Conservation (phyloP, 2,888 invertebrate species). For the Spisula solida region DNA sequence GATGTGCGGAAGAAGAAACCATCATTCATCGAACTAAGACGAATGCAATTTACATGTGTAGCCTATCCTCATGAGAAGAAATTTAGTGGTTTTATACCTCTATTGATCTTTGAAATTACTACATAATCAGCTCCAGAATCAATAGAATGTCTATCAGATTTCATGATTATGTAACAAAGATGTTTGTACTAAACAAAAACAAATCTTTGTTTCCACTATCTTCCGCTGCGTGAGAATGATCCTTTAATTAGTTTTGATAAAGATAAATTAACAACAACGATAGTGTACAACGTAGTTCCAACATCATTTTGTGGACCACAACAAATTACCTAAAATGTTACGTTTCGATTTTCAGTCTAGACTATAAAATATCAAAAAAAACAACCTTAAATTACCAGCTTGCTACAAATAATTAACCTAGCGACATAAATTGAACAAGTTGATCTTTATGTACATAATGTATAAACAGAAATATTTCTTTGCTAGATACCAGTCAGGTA, state of each 20-base stretch:
- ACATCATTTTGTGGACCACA: not conserved
- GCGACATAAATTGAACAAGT: not conserved
- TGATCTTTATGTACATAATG: no score
- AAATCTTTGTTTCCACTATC: not conserved
- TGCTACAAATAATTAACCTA: not conserved
- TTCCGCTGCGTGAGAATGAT: not conserved
- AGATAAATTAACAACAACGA: not conserved
- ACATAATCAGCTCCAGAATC: not conserved
- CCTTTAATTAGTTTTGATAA: not conserved
- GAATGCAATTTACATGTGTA: not conserved
- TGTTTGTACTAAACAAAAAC: not conserved
- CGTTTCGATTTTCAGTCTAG: not conserved
- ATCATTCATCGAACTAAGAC: no score
- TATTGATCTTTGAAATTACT: not conserved
- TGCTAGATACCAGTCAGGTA: no score
- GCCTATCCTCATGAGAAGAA: not conserved
- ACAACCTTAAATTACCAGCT: not conserved
- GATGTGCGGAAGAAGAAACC: no score
- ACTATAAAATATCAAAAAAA: not conserved
- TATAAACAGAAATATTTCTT: no score
- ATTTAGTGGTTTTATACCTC: not conserved
- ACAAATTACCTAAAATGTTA: not conserved
- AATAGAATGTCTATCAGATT: not conserved
- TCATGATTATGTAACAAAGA: not conserved
- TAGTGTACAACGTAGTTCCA: no score